phyloP scores from a whole-genome alignment of 2,888 invertebrate genomes.

The Tachina fera region DNA sequence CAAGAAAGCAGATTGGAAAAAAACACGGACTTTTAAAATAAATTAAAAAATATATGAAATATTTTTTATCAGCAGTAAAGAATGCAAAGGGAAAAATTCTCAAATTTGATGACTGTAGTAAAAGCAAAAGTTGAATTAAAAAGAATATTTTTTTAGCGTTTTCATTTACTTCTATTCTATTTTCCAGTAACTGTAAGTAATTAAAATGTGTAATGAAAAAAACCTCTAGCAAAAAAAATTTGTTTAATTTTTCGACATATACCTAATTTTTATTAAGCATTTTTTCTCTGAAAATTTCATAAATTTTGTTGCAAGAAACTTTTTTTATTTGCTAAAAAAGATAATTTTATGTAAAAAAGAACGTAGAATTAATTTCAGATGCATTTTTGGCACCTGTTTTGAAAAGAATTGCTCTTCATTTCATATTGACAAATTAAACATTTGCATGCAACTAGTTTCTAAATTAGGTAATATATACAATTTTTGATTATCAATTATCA shows the following conservation, averaged over 20 bases:
- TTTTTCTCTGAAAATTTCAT: too few species aligned
- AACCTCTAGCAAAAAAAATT: not conserved
- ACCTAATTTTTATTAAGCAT: too few species aligned
- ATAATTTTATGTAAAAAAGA: too few species aligned
- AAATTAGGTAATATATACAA: too few species aligned
- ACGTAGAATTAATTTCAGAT: too few species aligned
- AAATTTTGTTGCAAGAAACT: too few species aligned
- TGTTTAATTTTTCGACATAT: not conserved
- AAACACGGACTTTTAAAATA: not conserved
- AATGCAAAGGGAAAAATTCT: not conserved
- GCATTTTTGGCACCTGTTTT: too few species aligned
- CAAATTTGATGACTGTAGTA: slow-evolving; percentile 1
- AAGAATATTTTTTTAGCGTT: not conserved
- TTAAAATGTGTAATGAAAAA: not conserved
- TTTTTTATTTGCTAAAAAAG: too few species aligned
- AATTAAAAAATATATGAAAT: slow-evolving; percentile 22
- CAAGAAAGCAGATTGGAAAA: not conserved
- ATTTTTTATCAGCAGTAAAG: not conserved
- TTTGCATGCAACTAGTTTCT: too few species aligned
- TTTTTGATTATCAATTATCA: too few species aligned
- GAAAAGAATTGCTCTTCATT: too few species aligned
- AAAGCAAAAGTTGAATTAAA: slow-evolving; percentile 13
- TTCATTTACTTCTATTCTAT: not conserved
- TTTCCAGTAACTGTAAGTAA: slow-evolving; percentile 1
- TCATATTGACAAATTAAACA: too few species aligned